Conservation (phyloP, 2,113 vertebrate species). For the Syngnathoides biaculeatus region DNA sequence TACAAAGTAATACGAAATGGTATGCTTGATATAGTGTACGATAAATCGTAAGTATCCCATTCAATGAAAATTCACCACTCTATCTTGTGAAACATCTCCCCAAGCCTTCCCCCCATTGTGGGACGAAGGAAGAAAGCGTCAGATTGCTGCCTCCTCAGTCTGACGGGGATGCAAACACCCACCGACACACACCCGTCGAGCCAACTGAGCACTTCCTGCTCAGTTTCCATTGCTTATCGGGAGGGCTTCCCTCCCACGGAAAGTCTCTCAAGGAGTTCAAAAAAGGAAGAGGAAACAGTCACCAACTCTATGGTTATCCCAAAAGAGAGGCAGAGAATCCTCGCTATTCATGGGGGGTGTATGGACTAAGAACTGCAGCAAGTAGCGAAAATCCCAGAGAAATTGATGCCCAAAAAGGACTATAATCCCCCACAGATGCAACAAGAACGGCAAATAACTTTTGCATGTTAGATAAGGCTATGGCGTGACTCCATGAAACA, state of each 20-base stretch:
- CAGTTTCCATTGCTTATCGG: conserved; percentile 8
- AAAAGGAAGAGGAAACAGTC: neutral
- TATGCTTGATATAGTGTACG: no score
- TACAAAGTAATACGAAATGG: no score
- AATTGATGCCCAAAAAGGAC: no score
- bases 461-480: no score
- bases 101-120: conserved; percentile 24
- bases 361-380: no score
- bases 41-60: neutral
- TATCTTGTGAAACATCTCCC: conserved; percentile 38
- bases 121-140: conserved; percentile 41
- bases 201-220: conserved; percentile 2
- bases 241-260: conserved; percentile 14
- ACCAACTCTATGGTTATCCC: no score
- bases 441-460: no score
- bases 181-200: conserved; percentile 20
- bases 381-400: no score
- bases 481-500: no score
- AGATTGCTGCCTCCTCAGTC: conserved; percentile 53
- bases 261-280: neutral
- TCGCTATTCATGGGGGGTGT: no score
- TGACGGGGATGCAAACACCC: conserved; percentile 53
- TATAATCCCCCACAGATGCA: no score
- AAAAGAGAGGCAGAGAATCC: no score
- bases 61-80: neutral